Evolutionary conservation across 1,140 invertebrate genomes (phyloP).

Genomic region (Rhopalosiphum maidis): DNA sequence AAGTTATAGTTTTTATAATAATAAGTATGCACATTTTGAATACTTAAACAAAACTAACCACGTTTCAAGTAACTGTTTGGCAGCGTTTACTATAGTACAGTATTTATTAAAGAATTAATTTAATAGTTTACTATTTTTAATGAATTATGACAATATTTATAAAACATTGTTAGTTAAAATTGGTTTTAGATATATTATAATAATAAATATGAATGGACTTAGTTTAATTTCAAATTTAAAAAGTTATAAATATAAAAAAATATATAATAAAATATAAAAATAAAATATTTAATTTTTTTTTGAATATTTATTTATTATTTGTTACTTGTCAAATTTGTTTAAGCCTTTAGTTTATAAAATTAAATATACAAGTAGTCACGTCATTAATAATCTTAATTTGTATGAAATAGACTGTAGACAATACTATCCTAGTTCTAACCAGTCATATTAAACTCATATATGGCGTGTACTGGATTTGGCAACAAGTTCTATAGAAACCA

Average conservation of each 20-base stretch:
- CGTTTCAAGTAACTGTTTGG: not conserved
- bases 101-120: too few relatives aligned
- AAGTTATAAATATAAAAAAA: not conserved
- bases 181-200: not conserved
- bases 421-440: not conserved
- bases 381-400: not conserved
- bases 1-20: not conserved
- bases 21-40: not conserved
- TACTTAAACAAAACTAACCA: not conserved
- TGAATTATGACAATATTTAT: not conserved
- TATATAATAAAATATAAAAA: too few relatives aligned
- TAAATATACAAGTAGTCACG: not conserved
- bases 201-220: not conserved
- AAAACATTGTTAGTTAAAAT: not conserved
- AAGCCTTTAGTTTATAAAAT: not conserved
- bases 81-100: not conserved
- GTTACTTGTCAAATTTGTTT: not conserved
- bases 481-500: conserved; percentile 33
- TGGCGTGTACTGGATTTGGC: conserved; percentile 37
- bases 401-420: conserved; percentile 16
- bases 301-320: too few relatives aligned
- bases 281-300: too few relatives aligned
- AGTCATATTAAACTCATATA: not conserved
- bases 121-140: not conserved
- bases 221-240: not conserved